phyloP scores from a whole-genome alignment of 2,113 vertebrate species.

The Lamprologus speciosus region DNA sequence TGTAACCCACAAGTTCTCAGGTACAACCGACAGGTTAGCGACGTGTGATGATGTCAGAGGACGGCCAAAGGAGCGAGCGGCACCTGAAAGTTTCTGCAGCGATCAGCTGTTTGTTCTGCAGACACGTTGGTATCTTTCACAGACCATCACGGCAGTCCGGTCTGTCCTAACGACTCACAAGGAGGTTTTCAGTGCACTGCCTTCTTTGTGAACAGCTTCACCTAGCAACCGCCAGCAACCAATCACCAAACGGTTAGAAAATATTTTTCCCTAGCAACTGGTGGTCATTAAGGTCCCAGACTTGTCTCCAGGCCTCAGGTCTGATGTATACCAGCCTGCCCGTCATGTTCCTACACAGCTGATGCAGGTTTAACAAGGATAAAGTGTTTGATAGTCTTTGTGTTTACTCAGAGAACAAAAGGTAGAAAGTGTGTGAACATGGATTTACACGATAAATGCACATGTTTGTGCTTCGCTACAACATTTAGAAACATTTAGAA shows the following conservation, averaged over 20 bases:
- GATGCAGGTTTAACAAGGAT: fast-evolving
- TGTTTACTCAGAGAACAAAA: neutral
- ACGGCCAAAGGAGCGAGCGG: neutral
- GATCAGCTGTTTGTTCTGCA: neutral
- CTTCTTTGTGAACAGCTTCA: neutral
- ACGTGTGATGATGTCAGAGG: fast-evolving
- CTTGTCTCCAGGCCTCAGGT: neutral
- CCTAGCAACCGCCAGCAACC: neutral
- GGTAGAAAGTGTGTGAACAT: neutral
- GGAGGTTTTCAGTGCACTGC: neutral
- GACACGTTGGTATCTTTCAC: neutral
- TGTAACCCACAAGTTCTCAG: neutral
- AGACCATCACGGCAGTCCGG: neutral
- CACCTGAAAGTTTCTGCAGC: neutral
- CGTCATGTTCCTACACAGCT: neutral
- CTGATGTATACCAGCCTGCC: neutral
- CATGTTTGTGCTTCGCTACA: neutral
- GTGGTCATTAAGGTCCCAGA: neutral
- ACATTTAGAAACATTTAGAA: too few species aligned
- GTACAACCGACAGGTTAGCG: neutral
- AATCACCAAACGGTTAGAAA: neutral
- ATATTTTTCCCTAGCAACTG: neutral
- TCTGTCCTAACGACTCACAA: fast-evolving
- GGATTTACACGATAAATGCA: fast-evolving
- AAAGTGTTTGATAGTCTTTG: neutral